Base-by-base conservation (phyloP, 2,113 vertebrate species). In the Raja brachyura region DNA sequence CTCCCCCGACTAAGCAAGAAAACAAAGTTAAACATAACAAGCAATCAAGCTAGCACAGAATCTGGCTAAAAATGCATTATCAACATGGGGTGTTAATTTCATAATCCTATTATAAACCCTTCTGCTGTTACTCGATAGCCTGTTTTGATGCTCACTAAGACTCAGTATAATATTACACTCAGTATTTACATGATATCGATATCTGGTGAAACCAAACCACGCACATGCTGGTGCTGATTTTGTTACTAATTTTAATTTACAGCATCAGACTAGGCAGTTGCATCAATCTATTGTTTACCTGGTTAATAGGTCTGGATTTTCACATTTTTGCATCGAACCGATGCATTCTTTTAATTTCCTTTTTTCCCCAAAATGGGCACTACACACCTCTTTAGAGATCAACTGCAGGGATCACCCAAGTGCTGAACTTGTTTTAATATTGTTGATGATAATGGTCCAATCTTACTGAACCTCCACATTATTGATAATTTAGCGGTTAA, bases 181-280 rank as follows among this genome's bases (percentile, higher is more conserved):
- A 13, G 28, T 92, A n/a, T 73, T 73, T 68, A 70, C 90, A 25
- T 28, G 68, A 48, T 74, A 92, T 54, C 73, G 90, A 92, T 92
- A 92, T 73, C 39, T 92, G 90, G 39, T 92, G 90, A 92, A 39
- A 92, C 16, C 88, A 92, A 92, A 73, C 31, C 25, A 25, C 54
- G 33, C 39, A 54, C 33, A 39, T 70, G 33, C 1, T 73, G 66
- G 14, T 59, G 22, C 56, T 13, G 66, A 73, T 73, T 90, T 39
- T 68, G 20, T 92, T 92, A 92, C 39, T 73, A 73, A 92, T 92
- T 33, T 92, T 92, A 73, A 28, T 54, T 73, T 73, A 92, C 59
- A 73, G 66, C 31, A 9, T 54, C 66, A 25, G 20, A 74, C 39
- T 73, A 33, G 68, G n/a, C 31, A 90, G 16, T 20, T 61, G 20